These are phyloP conservation scores for Tonatia bakeri DNA, from an alignment of 2,113 vertebrate genomes.

Conservation along the genomic window DNA sequence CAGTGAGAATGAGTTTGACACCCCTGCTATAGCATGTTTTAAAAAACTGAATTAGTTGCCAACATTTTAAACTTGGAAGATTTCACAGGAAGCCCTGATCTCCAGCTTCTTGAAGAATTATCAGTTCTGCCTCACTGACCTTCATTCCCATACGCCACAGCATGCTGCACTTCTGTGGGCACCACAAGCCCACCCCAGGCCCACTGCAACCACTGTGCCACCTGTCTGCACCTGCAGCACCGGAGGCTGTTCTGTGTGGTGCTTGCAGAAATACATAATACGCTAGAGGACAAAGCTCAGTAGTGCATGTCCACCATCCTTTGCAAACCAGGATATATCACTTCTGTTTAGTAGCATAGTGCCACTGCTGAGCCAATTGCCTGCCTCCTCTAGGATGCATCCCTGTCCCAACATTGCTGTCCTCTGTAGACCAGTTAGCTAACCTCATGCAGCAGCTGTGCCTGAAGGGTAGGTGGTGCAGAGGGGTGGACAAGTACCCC, in stretches of 20 bases:
- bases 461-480: neutral
- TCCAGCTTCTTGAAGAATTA: neutral
- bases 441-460: neutral
- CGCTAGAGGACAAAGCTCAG: neutral
- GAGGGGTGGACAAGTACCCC: too few species aligned
- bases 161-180: neutral
- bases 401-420: accelerated
- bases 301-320: neutral
- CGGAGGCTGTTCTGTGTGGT: neutral
- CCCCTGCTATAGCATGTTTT: neutral
- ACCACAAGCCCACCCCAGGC: accelerated
- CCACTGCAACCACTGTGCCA: neutral
- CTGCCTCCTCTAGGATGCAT: neutral
- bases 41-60: neutral
- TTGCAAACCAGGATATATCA: neutral
- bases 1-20: too few species aligned
- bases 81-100: neutral
- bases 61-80: neutral
- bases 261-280: too few species aligned
- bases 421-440: neutral
- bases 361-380: too few species aligned
- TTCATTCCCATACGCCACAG: accelerated
- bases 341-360: neutral
- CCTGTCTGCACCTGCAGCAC: neutral
- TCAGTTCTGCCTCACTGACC: neutral